A percentile compares a stretch with the other conserved stretches of the same genome.
Conservation (phyloP, 1,140 invertebrate genomes). For the Lepidurus apus region DNA sequence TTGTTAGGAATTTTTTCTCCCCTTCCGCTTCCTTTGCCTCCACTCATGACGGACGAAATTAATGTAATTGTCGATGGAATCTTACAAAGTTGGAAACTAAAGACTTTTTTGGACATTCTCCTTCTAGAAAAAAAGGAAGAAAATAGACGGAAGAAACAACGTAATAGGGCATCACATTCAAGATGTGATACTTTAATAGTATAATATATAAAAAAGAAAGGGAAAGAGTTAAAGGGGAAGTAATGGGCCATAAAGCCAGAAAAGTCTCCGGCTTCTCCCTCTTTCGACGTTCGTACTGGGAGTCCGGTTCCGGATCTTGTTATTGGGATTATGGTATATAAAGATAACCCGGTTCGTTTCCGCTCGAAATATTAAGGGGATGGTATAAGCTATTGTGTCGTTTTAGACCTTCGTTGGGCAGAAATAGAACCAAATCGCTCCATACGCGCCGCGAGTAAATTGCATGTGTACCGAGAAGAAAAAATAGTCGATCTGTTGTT, state of each 20-base stretch:
- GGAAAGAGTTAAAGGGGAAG: conserved; percentile 15
- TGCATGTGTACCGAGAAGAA: background rate
- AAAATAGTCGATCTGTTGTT: background rate
- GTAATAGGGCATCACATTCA: conserved; percentile 1
- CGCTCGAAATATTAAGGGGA: background rate
- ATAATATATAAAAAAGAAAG: background rate
- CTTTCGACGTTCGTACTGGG: background rate
- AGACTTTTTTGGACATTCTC: background rate
- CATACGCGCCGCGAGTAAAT: background rate
- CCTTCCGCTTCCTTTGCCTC: background rate
- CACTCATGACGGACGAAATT: background rate
- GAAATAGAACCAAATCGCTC: background rate
- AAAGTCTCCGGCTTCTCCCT: background rate
- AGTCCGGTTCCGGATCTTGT: conserved; percentile 7
- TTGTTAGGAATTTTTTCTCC: background rate
- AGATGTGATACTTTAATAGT: conserved; percentile 7
- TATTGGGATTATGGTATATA: conserved; percentile 1
- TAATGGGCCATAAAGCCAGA: conserved; percentile 21
- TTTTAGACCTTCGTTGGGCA: background rate
- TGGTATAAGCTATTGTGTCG: background rate
- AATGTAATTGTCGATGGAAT: background rate
- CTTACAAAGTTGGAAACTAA: background rate
- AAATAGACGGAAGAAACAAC: background rate
- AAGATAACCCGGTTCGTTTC: background rate
- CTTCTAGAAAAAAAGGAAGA: background rate